Conservation (phyloP, 2,888 invertebrate species). For the Incurvaria masculella region DNA sequence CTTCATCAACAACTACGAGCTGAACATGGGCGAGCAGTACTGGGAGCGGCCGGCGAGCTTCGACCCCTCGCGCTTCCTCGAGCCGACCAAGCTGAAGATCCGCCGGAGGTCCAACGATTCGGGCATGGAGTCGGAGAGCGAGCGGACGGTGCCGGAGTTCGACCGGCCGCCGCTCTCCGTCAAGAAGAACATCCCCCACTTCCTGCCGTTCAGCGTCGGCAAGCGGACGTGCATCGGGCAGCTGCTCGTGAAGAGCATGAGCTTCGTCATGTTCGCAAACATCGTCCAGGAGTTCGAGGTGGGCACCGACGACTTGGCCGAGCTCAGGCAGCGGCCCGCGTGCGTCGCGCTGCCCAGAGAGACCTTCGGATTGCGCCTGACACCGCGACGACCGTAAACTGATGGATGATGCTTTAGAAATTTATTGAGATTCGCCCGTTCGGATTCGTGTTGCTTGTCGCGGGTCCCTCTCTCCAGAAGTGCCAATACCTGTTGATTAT, state of each 20-base stretch:
- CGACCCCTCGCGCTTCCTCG: conserved; percentile 72
- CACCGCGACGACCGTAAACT: conserved; percentile 42
- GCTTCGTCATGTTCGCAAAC: conserved; percentile 69
- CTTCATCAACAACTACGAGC: conserved; percentile 79
- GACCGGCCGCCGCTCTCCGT: conserved; percentile 42
- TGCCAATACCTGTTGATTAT: too few relatives aligned
- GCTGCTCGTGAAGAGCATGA: conserved; percentile 72
- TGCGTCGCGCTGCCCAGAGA: conserved; percentile 74
- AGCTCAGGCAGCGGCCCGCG: conserved; percentile 60
- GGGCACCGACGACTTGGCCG: conserved; percentile 46
- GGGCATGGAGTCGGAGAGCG: conserved; percentile 53
- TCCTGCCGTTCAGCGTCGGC: conserved; percentile 83
- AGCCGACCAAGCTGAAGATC: conserved; percentile 32
- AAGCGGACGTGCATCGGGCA: conserved; percentile 86
- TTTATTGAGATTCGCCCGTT: neutral
- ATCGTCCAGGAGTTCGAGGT: conserved; percentile 70
- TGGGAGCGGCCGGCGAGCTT: conserved; percentile 74
- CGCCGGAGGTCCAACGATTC: conserved; percentile 52
- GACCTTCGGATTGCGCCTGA: conserved; percentile 62
- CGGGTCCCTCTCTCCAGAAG: too few relatives aligned
- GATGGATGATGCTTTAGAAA: neutral
- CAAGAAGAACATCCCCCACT: conserved; percentile 62
- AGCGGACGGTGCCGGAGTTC: conserved; percentile 27
- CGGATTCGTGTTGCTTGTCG: neutral
- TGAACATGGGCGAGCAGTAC: conserved; percentile 69